Percentiles rank a stretch among this genome's conserved stretches.
Conservation (phyloP, 2,797 vertebrate genomes). For the Gobio occitaniae region DNA sequence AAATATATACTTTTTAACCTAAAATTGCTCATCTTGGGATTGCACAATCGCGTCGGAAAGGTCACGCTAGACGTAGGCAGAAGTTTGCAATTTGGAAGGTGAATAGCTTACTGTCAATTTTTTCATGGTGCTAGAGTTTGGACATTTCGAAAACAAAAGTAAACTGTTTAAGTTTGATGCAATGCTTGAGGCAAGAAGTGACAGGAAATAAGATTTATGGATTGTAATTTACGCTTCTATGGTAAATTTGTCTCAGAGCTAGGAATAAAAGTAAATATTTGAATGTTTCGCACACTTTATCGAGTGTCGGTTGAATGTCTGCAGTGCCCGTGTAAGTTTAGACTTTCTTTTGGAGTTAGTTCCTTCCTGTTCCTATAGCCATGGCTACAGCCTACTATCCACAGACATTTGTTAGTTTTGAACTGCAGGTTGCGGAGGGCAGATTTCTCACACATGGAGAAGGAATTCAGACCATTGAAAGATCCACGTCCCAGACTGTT, state of each 20-base stretch:
- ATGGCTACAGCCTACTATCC: conserved; percentile 43
- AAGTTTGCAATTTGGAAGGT: background rate
- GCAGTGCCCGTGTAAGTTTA: conserved; percentile 26
- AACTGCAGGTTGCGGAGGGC: conserved; percentile 41
- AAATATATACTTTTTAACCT: no score
- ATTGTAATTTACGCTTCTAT: background rate
- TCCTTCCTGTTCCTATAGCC: conserved; percentile 44
- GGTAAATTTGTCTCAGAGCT: conserved; percentile 17
- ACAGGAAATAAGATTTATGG: conserved; percentile 17
- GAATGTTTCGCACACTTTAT: conserved; percentile 25
- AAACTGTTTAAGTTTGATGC: conserved; percentile 5
- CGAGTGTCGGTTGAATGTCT: conserved; percentile 21
- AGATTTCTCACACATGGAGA: conserved; percentile 59
- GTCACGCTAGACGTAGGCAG: no score
- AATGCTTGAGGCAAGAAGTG: conserved; percentile 24
- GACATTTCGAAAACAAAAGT: background rate
- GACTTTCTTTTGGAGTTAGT: conserved; percentile 26
- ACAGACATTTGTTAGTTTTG: conserved; percentile 55
- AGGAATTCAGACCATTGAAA: conserved; percentile 59
- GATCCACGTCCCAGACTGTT: conserved; percentile 57
- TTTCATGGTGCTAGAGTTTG: background rate
- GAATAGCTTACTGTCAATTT: background rate
- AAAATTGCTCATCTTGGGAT: no score
- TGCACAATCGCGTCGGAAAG: no score
- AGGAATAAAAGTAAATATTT: conserved; percentile 25